These are phyloP conservation scores for Perithous albicinctus DNA, from an alignment of 2,888 invertebrate genomes.

Conservation along the genomic window DNA sequence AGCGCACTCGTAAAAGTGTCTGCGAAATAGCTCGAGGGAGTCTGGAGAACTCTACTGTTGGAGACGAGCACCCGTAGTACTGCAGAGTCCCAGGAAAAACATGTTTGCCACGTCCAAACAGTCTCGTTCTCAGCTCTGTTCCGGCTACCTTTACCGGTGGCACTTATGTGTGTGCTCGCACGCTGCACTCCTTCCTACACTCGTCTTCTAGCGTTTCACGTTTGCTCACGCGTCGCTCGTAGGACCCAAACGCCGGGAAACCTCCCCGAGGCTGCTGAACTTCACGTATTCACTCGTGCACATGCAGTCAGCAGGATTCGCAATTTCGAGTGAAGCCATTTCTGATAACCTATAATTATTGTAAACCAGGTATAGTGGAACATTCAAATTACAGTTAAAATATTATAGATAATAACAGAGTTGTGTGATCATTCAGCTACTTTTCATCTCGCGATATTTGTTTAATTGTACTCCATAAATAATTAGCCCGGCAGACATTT, in stretches of 20 bases:
- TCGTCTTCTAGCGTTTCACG: constrained; percentile 40
- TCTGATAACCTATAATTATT: background rate
- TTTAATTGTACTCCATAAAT: too few species aligned
- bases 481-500: too few species aligned
- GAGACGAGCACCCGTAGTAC: constrained; percentile 40
- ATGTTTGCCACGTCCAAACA: constrained; percentile 70
- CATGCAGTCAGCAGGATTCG: constrained; percentile 15
- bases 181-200: constrained; percentile 23
- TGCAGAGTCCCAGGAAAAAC: constrained; percentile 64
- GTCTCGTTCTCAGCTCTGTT: constrained; percentile 61
- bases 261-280: constrained; percentile 20
- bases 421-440: too few species aligned
- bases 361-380: too few species aligned
- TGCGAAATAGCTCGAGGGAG: constrained; percentile 64
- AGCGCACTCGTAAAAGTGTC: constrained; percentile 67
- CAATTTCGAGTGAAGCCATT: background rate
- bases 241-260: constrained; percentile 3
- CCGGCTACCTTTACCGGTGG: constrained; percentile 59
- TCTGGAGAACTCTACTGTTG: constrained; percentile 53
- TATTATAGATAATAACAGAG: too few species aligned
- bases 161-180: constrained; percentile 44
- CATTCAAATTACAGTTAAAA: too few species aligned
- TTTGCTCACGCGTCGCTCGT: constrained; percentile 8
- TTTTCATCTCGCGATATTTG: too few species aligned
- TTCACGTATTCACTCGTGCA: constrained; percentile 13